Percentiles rank a stretch among this genome's conserved stretches.
Conservation (phyloP, 2,888 invertebrate species). For the Chrysolina americana region DNA sequence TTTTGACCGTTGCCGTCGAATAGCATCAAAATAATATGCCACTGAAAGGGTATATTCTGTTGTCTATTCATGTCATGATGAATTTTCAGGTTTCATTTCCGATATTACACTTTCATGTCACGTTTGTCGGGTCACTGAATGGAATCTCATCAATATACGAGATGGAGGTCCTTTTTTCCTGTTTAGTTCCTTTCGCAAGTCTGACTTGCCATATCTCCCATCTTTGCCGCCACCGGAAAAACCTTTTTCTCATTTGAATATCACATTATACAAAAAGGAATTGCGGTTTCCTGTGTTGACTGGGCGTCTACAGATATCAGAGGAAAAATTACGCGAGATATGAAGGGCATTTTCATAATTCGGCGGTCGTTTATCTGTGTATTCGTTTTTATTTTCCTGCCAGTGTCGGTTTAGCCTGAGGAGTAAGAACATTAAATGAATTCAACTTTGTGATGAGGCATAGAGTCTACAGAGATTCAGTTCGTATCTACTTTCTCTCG, state of each 20-base stretch:
- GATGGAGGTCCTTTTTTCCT: not conserved
- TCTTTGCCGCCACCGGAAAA: conserved; percentile 10
- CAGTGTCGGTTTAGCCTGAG: no score
- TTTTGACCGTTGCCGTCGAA: no score
- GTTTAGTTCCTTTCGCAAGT: conserved; percentile 4
- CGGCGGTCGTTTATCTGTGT: conserved; percentile 5
- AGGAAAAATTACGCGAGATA: not conserved
- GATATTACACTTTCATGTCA: conserved; percentile 6
- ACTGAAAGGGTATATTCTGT: not conserved
- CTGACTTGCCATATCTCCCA: not conserved
- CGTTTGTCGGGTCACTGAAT: conserved; percentile 10
- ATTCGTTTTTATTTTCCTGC: not conserved
- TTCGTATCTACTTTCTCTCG: no score
- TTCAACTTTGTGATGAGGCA: no score
- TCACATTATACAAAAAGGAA: conserved; percentile 1
- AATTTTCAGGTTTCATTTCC: not conserved
- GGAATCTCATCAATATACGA: conserved; percentile 12
- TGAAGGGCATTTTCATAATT: conserved; percentile 11
- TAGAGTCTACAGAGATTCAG: no score
- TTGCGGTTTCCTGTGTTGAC: conserved; percentile 3
- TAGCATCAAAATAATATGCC: no score
- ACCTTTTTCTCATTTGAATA: conserved; percentile 17
- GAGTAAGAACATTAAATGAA: no score
- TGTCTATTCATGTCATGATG: conserved; percentile 1
- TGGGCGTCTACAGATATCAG: not conserved